Percentiles rank a stretch among this genome's conserved stretches.
These are phyloP conservation scores for Miniopterus natalensis DNA, from an alignment of 2,113 vertebrate species.

Conservation along the genomic window DNA sequence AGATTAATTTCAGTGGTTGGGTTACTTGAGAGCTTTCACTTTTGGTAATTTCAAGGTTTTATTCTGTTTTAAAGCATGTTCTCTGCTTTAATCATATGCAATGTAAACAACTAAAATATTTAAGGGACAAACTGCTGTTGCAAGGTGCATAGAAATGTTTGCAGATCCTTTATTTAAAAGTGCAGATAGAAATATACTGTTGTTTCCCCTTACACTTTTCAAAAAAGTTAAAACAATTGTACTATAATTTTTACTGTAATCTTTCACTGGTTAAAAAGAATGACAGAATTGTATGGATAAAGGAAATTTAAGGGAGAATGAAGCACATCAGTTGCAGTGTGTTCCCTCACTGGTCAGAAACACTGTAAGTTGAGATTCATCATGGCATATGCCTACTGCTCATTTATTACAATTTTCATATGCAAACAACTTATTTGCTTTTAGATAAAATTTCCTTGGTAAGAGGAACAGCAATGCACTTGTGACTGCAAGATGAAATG, in stretches of 20 bases:
- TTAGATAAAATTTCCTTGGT: constrained; percentile 57
- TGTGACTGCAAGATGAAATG: constrained; percentile 46
- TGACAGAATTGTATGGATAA: constrained; percentile 9
- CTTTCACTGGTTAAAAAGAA: constrained; percentile 46
- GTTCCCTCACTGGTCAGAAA: neutral
- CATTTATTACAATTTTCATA: constrained; percentile 64
- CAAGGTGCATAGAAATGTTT: constrained; percentile 63
- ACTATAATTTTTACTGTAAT: constrained; percentile 39
- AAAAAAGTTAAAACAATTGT: constrained; percentile 70
- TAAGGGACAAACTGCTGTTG: constrained; percentile 27
- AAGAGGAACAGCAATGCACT: neutral
- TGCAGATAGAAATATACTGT: neutral
- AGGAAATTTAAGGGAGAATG: neutral
- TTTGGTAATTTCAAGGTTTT: constrained; percentile 77
- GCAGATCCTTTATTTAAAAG: constrained; percentile 50
- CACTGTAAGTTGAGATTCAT: constrained; percentile 56
- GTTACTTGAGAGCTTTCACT: constrained; percentile 71
- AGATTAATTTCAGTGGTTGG: constrained; percentile 64
- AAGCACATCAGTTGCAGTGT: neutral
- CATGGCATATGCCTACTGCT: constrained; percentile 19
- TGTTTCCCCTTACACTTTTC: neutral
- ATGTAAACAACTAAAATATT: constrained; percentile 65
- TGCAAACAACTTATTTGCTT: constrained; percentile 50
- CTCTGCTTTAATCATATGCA: constrained; percentile 72
- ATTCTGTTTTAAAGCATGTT: constrained; percentile 74